Conservation (phyloP, 2,797 vertebrate genomes). For the Hoplostethus atlanticus region DNA sequence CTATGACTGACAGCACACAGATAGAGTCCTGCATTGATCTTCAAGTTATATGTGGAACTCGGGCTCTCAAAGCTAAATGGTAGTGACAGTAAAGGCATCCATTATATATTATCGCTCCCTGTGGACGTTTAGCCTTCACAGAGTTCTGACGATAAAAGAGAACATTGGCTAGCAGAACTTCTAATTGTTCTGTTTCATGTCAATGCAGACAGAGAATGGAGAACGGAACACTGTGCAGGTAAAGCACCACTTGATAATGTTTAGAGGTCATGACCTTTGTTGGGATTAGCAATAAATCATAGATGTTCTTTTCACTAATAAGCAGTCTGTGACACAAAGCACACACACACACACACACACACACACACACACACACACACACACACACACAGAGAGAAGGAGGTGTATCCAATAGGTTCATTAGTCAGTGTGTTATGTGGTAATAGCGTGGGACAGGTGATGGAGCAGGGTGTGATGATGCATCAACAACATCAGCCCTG, state of each 20-base stretch:
- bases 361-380: constrained; percentile 16
- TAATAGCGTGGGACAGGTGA: constrained; percentile 82
- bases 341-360: constrained; percentile 7
- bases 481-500: constrained; percentile 86
- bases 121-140: constrained; percentile 62
- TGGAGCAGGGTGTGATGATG: constrained; percentile 86
- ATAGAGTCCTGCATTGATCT: constrained; percentile 73
- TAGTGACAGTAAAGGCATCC: constrained; percentile 73
- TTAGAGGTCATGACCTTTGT: constrained; percentile 62
- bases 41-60: constrained; percentile 70
- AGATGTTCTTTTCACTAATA: background rate
- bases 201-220: constrained; percentile 54
- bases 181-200: constrained; percentile 75
- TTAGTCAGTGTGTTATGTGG: constrained; percentile 76
- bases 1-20: constrained; percentile 77
- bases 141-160: constrained; percentile 63
- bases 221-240: constrained; percentile 18
- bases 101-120: constrained; percentile 78
- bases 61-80: constrained; percentile 74
- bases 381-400: constrained; percentile 22
- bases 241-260: constrained; percentile 47
- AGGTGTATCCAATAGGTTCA: constrained; percentile 68
- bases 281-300: constrained; percentile 55
- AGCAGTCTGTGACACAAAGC: background rate
- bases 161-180: constrained; percentile 58